Conservation (phyloP, 1,140 invertebrate species). For the Dendrolimus kikuchii region DNA sequence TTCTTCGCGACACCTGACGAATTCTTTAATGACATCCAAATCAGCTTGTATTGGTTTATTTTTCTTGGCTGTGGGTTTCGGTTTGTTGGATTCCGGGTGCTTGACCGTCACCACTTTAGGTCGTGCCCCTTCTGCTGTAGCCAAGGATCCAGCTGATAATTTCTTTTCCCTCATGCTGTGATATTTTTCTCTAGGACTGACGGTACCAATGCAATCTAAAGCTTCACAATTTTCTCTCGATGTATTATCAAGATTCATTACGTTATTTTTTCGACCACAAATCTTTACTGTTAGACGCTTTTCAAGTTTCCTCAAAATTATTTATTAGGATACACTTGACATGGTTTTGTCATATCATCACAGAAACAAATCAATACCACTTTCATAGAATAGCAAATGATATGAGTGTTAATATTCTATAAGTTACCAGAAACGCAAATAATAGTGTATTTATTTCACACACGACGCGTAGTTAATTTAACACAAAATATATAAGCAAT, state of each 20-base stretch:
- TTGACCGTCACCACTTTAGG: slow-evolving; percentile 95
- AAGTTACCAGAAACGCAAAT: no score
- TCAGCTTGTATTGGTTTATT: slow-evolving; percentile 94
- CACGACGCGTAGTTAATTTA: no score
- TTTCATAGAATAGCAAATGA: slow-evolving; percentile 7
- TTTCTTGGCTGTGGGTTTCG: slow-evolving; percentile 93
- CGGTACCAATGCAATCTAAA: slow-evolving; percentile 50
- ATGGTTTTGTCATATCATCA: slow-evolving; percentile 33
- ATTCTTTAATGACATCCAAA: slow-evolving; percentile 95
- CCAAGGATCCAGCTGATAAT: slow-evolving; percentile 81
- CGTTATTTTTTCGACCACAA: slow-evolving; percentile 19
- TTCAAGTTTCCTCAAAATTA: slow-evolving; percentile 8
- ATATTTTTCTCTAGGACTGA: slow-evolving; percentile 63
- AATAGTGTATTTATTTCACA: no score
- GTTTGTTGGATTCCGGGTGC: slow-evolving; percentile 94
- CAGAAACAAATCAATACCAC: slow-evolving; percentile 32
- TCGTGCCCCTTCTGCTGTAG: slow-evolving; percentile 76
- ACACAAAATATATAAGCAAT: no score
- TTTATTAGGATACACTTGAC: slow-evolving; percentile 29
- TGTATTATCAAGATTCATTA: slow-evolving; percentile 65
- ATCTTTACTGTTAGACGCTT: slow-evolving; percentile 2
- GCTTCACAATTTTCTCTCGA: slow-evolving; percentile 63
- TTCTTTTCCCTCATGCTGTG: slow-evolving; percentile 84
- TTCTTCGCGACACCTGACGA: slow-evolving; percentile 94
- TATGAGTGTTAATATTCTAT: no score